Percentiles rank a stretch among this genome's conserved stretches.
phyloP scores from a whole-genome alignment of 2,888 invertebrate species.

The Tetramorium bicarinatum region DNA sequence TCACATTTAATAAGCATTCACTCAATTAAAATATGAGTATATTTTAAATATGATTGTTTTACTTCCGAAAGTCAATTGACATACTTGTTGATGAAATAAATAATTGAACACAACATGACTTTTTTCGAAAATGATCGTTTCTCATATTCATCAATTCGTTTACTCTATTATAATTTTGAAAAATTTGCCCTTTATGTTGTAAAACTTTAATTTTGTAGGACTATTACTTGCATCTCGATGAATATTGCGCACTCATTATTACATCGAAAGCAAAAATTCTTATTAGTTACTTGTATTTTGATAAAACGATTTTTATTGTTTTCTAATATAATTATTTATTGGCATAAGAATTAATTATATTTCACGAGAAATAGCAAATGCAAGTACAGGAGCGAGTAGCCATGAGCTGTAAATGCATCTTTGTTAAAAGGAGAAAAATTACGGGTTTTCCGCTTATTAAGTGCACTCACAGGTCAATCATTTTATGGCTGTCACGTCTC shows the following conservation, averaged over 20 bases:
- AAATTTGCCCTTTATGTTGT: too few relatives aligned
- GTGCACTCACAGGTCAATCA: slow-evolving; percentile 12
- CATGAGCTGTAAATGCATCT: neutral
- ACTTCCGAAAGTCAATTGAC: neutral
- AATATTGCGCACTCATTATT: neutral
- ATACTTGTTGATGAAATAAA: neutral
- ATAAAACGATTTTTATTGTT: neutral
- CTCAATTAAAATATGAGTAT: neutral
- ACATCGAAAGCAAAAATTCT: neutral
- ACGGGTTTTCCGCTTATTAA: slow-evolving; percentile 8
- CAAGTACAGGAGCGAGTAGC: neutral
- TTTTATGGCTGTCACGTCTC: slow-evolving; percentile 36
- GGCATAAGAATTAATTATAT: neutral
- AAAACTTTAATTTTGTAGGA: too few relatives aligned
- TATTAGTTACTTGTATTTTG: neutral
- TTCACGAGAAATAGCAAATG: neutral
- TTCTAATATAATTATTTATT: slow-evolving; percentile 1
- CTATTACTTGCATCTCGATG: neutral
- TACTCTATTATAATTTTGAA: too few relatives aligned
- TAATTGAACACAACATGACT: too few relatives aligned
- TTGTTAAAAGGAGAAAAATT: slow-evolving; percentile 13
- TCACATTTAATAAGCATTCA: neutral
- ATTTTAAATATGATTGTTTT: neutral
- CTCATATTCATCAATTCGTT: too few relatives aligned
- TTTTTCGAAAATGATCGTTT: too few relatives aligned